Percentiles rank a stretch among this genome's conserved stretches.
phyloP scores from a whole-genome alignment of 2,113 vertebrate genomes.

The Podilymbus podiceps region DNA sequence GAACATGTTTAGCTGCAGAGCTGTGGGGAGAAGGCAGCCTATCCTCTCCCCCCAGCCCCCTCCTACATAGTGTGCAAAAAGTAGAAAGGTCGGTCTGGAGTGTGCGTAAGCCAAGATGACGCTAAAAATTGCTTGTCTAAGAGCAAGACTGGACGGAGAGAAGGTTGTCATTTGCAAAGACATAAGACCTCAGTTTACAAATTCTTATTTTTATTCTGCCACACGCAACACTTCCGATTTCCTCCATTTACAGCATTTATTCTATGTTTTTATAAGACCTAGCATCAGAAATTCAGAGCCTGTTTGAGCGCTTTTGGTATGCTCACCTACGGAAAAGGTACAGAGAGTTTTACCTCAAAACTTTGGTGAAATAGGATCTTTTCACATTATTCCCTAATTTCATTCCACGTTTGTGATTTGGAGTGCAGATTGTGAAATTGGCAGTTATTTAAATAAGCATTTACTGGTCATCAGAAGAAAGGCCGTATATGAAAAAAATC shows the following conservation, averaged over 20 bases:
- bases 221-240: background rate
- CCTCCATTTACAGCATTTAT: background rate
- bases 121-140: background rate
- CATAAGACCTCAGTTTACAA: background rate
- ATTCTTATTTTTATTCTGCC: background rate
- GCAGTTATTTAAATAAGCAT: background rate
- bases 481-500: background rate
- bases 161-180: background rate
- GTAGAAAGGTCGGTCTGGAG: background rate
- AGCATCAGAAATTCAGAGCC: background rate
- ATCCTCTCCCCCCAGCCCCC: background rate
- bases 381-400: background rate
- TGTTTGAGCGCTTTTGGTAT: background rate
- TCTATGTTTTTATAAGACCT: background rate
- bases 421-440: background rate
- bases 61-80: background rate
- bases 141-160: background rate
- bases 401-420: background rate
- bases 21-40: background rate
- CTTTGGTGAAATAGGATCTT: background rate
- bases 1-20: background rate
- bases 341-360: background rate
- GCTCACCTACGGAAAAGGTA: background rate
- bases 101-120: background rate
- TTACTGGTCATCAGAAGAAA: background rate